A percentile compares a stretch with the other conserved stretches of the same genome.
Conservation (phyloP, 2,113 vertebrate species). For the Fukomys damarensis region DNA sequence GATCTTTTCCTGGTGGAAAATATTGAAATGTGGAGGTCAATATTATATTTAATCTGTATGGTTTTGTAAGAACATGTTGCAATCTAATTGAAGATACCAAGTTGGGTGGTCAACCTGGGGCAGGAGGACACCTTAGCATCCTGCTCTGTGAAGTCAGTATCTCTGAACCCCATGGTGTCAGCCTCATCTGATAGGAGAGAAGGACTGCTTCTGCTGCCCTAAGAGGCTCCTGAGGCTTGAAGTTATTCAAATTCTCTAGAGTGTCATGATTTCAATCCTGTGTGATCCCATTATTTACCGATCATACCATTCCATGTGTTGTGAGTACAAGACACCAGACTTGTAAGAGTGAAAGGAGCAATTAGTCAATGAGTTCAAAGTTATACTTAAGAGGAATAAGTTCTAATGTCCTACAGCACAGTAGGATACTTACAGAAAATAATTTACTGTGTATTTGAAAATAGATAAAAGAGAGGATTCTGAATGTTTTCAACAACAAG, state of each 20-base stretch:
- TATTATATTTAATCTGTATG: background rate
- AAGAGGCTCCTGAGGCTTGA: background rate
- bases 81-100: background rate
- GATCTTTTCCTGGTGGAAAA: background rate
- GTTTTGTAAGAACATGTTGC: background rate
- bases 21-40: background rate
- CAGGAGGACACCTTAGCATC: background rate
- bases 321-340: background rate
- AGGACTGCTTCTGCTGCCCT: background rate
- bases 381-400: background rate
- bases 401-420: background rate
- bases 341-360: background rate
- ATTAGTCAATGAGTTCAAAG: background rate
- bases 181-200: background rate
- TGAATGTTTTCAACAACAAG: background rate
- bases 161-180: background rate
- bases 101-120: no score
- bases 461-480: background rate
- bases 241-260: background rate
- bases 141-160: background rate
- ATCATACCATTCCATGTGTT: background rate
- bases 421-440: background rate
- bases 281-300: background rate
- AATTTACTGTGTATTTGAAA: no score
- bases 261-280: background rate